Percentiles rank a stretch among this genome's conserved stretches.
phyloP scores from a whole-genome alignment of 2,797 vertebrate species.

The Mycteria americana region DNA sequence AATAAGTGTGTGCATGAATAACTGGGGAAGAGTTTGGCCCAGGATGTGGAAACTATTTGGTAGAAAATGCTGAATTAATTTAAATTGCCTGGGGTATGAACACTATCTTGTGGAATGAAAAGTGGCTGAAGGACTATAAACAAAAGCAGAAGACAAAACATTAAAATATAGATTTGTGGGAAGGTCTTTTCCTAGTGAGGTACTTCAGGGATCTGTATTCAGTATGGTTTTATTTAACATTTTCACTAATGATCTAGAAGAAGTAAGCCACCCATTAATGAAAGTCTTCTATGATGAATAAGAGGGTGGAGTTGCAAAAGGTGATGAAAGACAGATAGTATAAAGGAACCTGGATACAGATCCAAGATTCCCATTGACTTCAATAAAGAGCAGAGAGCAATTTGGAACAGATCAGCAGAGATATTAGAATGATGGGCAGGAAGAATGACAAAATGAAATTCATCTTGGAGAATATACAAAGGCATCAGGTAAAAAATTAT shows the following conservation, averaged over 20 bases:
- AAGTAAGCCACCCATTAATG: background rate
- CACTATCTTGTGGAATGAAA: slow-evolving; percentile 61
- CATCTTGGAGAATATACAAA: background rate
- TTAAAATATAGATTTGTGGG: background rate
- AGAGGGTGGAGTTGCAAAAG: background rate
- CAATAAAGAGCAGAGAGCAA: background rate
- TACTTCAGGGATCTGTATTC: background rate
- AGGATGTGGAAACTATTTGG: slow-evolving; percentile 3
- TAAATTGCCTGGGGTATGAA: slow-evolving; percentile 51
- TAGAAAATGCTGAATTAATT: slow-evolving; percentile 64
- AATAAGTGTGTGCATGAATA: background rate
- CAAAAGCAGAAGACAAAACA: slow-evolving; percentile 58
- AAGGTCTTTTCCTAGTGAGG: background rate
- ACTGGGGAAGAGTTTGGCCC: background rate
- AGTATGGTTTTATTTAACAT: background rate
- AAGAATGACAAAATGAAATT: background rate
- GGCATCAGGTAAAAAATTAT: background rate
- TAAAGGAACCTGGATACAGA: background rate
- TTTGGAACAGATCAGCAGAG: background rate
- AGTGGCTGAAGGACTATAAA: slow-evolving; percentile 54
- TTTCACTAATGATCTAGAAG: background rate
- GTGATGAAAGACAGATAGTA: background rate
- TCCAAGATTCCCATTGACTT: background rate
- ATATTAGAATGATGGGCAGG: background rate
- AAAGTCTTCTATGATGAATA: background rate